phyloP scores from a whole-genome alignment of 1,140 invertebrate species.

The Aleiodes sp. region DNA sequence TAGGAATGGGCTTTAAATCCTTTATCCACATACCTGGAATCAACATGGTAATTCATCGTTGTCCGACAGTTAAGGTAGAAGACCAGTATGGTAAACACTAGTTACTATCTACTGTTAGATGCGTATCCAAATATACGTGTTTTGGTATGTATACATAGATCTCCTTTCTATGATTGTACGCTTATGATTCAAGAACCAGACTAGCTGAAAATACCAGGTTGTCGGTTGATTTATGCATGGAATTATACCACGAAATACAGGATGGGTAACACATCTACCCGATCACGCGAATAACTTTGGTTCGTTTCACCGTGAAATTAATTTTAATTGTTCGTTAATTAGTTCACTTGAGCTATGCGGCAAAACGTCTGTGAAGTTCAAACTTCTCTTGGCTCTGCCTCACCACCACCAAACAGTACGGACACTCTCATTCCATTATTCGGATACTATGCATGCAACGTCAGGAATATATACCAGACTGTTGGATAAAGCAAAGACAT shows the following conservation, averaged over 20 bases:
- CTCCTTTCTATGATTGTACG: slow-evolving; percentile 2
- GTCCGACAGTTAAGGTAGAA: not conserved
- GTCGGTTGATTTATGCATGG: slow-evolving; percentile 3
- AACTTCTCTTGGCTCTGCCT: too few species aligned
- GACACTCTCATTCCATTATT: not conserved
- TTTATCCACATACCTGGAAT: not conserved
- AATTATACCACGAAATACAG: slow-evolving; percentile 7
- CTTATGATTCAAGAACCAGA: not conserved
- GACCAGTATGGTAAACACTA: not conserved
- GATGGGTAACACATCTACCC: not conserved
- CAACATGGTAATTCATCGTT: slow-evolving; percentile 4
- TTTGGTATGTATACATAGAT: not conserved
- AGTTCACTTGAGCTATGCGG: slow-evolving; percentile 43
- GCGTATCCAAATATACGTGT: not conserved
- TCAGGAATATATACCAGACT: not conserved
- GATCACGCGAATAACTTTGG: slow-evolving; percentile 44
- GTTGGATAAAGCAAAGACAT: not conserved
- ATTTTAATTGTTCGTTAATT: slow-evolving; percentile 54
- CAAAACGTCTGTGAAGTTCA: not conserved
- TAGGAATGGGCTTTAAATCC: not conserved
- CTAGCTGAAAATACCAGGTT: not conserved
- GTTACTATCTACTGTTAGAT: not conserved
- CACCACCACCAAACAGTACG: not conserved
- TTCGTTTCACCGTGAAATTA: slow-evolving; percentile 44
- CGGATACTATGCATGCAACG: slow-evolving; percentile 1